Base-by-base conservation (phyloP, 2,888 invertebrate genomes). In the Thecophora atra region DNA sequence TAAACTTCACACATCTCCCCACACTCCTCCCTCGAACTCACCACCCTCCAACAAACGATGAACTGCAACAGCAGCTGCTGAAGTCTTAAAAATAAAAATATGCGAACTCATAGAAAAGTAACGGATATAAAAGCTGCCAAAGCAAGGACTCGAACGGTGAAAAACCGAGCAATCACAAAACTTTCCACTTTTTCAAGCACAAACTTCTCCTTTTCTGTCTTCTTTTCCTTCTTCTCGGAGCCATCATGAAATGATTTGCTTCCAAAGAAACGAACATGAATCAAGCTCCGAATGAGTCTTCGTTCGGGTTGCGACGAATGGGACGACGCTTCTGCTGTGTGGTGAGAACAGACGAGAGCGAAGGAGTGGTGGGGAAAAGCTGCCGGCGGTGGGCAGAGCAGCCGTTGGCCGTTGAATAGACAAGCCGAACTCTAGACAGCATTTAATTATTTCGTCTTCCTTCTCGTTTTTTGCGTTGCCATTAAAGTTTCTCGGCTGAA, bases 91-190 rank as follows among this genome's bases (percentile, higher is more conserved):
- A 58, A 26, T 26, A 24, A 24, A 11, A 58, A 15, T 15, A 58
- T 24, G 28, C 7, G 58, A 58, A 58, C 24, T 26, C 15, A 58
- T 58, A 28, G 28, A 28, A 24, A 58, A 58, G 11, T 8, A 58
- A 58, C 26, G 58, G 28, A 13, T 58, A 58, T 69, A 58, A 69
- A 69, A 44, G n/a, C 68, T 58, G 60, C 44, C 47, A n/a, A 24
- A 26, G 19, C 30, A 47, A 47, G 65, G 60, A 66, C 52, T 47
- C 44, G n/a, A 28, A 69, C 58, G 56, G 26, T 54, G 56, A 19
- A 68, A 42, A 68, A 69, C 58, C 58, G 58, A 26, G 60, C 51
- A 69, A 69, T 69, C 69, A 62, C 60, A 69, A 51, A 69, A 60
- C 30, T 69, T 51, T 60, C 44, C 51, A 24, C 11, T 37, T 19